A percentile compares a stretch with the other conserved stretches of the same genome.
These are phyloP conservation scores for Watsonalla binaria DNA, from an alignment of 2,888 invertebrate species.

Conservation along the genomic window DNA sequence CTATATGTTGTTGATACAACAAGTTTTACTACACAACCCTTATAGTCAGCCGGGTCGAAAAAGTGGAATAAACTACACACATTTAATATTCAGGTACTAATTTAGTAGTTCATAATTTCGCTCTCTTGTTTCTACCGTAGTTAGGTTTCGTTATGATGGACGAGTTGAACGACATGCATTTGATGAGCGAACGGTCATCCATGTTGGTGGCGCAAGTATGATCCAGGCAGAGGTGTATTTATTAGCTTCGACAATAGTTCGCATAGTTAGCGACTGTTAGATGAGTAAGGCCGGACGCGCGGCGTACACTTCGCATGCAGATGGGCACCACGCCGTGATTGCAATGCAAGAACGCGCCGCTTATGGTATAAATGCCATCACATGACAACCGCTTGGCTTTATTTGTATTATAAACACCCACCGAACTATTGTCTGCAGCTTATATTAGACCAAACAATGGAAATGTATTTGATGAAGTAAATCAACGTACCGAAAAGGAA, in stretches of 20 bases:
- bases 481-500: slow-evolving; percentile 57
- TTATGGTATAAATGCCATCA: slow-evolving; percentile 75
- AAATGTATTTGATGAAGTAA: slow-evolving; percentile 48
- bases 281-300: slow-evolving; percentile 74
- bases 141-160: too few species aligned
- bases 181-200: neutral
- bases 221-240: slow-evolving; percentile 12
- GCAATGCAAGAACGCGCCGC: slow-evolving; percentile 66
- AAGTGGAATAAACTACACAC: too few species aligned
- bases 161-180: too few species aligned
- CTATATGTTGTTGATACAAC: too few species aligned
- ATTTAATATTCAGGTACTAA: too few species aligned
- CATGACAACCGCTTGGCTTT: slow-evolving; percentile 49
- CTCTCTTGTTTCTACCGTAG: too few species aligned
- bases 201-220: neutral
- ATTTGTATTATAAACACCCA: slow-evolving; percentile 66
- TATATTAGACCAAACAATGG: slow-evolving; percentile 65
- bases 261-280: slow-evolving; percentile 56
- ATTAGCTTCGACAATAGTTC: slow-evolving; percentile 38
- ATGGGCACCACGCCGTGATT: slow-evolving; percentile 58
- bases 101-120: too few species aligned
- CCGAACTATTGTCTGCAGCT: slow-evolving; percentile 59
- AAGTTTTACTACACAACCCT: too few species aligned
- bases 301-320: slow-evolving; percentile 62
- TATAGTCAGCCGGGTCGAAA: too few species aligned